Base-by-base conservation (phyloP, 2,888 invertebrate species). In the Lymantria monacha region DNA sequence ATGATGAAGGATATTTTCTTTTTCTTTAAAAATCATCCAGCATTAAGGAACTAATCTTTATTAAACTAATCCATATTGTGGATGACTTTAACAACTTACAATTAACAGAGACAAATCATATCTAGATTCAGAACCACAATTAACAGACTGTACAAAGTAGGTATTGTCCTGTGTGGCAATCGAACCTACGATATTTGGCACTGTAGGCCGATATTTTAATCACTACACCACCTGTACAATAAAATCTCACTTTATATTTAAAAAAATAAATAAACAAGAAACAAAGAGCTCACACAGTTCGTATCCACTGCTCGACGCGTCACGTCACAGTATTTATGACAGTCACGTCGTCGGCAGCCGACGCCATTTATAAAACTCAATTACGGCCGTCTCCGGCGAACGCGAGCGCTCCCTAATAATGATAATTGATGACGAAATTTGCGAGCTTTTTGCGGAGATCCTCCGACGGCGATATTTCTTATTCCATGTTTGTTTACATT, bases 341-440 rank as follows among this genome's bases (percentile, higher is more conserved):
- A 81, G 79, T 71, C 76, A 64, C 72, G 74, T 66, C 81, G 76
- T 64, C 79, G 65, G 61, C 78, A 79, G 76, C 72, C 72, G 79
- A 62, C 79, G 82, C 84, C 88, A 87, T 90, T 89, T 89, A 83
- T 89, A 88, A 89, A 90, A 89, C 90, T 89, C 90, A 90, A 90
- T 90, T 90, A 89, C 87, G 70, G 70, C 74, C 81, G 82, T 77
- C 70, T 71, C 70, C 73, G 63, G 68, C 67, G 68, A 68, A 53
- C 70, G 67, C 70, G 75, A 70, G 71, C 79, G 72, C 77, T 77
- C 84, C 83, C 83, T 87, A 87, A 89, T 89, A 90, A 90, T 88
- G 88, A 89, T 90, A 90, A 90, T 90, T 90, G 90, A 90, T 90
- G 90, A 87, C 76, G 86, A 87, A 89, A 88, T 89, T 90, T 84